Base-by-base conservation (phyloP, 2,888 invertebrate species). In the Meghimatium bilineatum region DNA sequence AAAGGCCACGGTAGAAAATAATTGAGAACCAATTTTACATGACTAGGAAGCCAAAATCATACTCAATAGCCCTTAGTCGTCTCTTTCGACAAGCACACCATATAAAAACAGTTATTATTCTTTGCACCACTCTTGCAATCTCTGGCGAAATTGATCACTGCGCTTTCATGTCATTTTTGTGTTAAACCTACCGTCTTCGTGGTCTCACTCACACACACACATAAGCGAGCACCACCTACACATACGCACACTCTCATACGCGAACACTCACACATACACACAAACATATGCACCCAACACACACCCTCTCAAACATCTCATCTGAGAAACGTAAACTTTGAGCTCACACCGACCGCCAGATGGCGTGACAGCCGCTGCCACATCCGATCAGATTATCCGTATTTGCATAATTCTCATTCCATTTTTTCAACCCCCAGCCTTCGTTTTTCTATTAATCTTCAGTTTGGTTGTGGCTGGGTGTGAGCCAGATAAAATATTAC, bases 321-420 rank as follows among this genome's bases (percentile, higher is more conserved):
- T 56, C 56, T 23, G 20, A 63, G 60, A 63, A 56, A n/a, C 60
- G n/a, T 63, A 63, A 63, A 26, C n/a, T 20, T 56, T 23, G 12
- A 63, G 23, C 60, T 63, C 26, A n/a, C 60, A n/a, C 56, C 60
- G 76, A 44, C 56, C 60, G 60, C 52, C 76, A 76, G 76, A 76
- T 76, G 76, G 76, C 56, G 34, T 60, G 76, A 76, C 76, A 76
- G 60, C 76, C 36, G 56, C 26, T 20, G 34, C 32, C 29, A n/a
- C 76, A 76, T 34, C 56, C 20, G 26, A 76, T 76, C 56, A 36
- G 76, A 76, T 76, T 76, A 76, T 56, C 29, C n/a, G 8, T 76
- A 76, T 76, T 76, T 76, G 76, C 76, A 76, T 76, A 76, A 76
- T 76, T 76, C 60, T 34, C 76, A 60, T 76, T 60, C 29, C 56